Conservation (phyloP, 2,113 vertebrate species). For the Indicator indicator region DNA sequence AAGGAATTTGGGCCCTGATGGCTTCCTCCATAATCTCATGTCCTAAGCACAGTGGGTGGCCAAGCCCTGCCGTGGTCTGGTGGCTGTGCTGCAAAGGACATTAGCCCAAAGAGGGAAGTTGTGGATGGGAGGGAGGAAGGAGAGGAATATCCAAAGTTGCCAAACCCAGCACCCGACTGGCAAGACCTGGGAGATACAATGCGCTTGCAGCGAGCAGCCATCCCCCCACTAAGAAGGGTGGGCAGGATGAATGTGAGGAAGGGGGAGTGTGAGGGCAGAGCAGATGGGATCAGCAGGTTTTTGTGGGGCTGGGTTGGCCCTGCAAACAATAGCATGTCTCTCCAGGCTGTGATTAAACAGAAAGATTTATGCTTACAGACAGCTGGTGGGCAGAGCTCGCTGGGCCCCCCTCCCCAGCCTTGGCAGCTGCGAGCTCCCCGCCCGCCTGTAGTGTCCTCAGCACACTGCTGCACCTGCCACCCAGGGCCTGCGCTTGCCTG, state of each 20-base stretch:
- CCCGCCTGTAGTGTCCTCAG: not conserved
- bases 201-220: not conserved
- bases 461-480: not conserved
- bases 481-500: fast-evolving
- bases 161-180: fast-evolving
- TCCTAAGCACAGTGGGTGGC: fast-evolving
- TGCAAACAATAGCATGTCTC: conserved; percentile 80
- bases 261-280: conserved; percentile 48
- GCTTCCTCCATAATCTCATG: fast-evolving
- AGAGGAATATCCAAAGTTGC: not conserved
- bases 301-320: conserved; percentile 36
- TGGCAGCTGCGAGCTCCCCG: not conserved
- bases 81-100: fast-evolving
- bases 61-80: fast-evolving
- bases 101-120: not conserved
- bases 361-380: conserved; percentile 70
- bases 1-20: not conserved
- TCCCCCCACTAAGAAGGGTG: not conserved
- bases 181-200: not conserved
- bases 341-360: conserved; percentile 76
- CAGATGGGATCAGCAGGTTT: conserved; percentile 81
- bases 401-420: not conserved
- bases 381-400: conserved; percentile 77
- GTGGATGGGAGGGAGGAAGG: not conserved
- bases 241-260: not conserved